Evolutionary conservation across 37 sponge, comb jelly and placozoan genomes (phyloP).

Genomic region (Axinella damicornis): DNA sequence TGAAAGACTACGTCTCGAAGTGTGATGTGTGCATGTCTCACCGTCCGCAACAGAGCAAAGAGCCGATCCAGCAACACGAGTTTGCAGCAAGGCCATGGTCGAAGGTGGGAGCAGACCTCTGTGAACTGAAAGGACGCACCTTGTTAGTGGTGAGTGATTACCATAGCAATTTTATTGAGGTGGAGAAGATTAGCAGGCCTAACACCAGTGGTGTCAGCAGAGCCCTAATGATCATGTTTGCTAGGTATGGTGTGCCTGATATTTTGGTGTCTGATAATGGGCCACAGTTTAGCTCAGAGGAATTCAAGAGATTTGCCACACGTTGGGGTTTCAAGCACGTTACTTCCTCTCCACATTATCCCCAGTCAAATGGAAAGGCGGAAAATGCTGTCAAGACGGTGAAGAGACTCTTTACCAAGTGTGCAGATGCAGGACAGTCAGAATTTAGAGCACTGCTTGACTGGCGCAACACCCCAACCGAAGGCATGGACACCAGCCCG

Average conservation of each 20-base stretch:
- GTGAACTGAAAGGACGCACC: slow-evolving; percentile 31
- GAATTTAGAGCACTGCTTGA: slow-evolving; percentile 60
- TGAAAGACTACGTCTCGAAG: slow-evolving; percentile 47
- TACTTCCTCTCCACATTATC: too few relatives aligned
- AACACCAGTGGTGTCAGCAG: slow-evolving; percentile 30
- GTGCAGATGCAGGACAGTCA: slow-evolving; percentile 26
- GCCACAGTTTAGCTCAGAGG: too few relatives aligned
- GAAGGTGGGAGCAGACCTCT: slow-evolving; percentile 58
- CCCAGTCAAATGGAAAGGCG: too few relatives aligned
- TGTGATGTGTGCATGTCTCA: slow-evolving; percentile 40
- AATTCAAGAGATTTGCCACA: too few relatives aligned
- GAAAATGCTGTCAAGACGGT: slow-evolving; percentile 62
- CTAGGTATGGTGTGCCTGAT: too few relatives aligned
- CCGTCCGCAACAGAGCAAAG: not conserved
- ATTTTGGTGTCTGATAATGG: too few relatives aligned
- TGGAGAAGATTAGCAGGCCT: slow-evolving; percentile 15
- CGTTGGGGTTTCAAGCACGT: too few relatives aligned
- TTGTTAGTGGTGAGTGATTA: slow-evolving; percentile 49
- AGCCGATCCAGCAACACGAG: slow-evolving; percentile 39
- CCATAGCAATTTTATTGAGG: slow-evolving; percentile 58
- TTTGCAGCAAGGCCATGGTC: slow-evolving; percentile 42
- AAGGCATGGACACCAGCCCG: slow-evolving; percentile 54
- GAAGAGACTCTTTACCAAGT: slow-evolving; percentile 50
- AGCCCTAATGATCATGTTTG: slow-evolving; percentile 36
- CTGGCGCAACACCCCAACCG: slow-evolving; percentile 68